Base-by-base conservation (phyloP, 2,797 vertebrate species). In the Enteromius thamalakanensis region DNA sequence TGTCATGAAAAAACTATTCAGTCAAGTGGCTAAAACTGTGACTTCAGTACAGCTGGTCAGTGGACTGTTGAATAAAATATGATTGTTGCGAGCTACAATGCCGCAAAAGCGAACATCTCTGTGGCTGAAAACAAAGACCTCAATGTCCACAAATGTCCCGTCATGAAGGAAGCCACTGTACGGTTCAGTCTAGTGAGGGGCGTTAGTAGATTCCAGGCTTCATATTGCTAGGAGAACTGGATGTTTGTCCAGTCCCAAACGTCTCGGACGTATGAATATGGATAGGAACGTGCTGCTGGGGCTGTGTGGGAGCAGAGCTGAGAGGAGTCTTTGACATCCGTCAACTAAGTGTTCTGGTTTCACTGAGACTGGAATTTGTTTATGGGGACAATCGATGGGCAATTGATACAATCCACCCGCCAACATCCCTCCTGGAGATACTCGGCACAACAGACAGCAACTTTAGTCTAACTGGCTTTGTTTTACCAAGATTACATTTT, bases 1-100 rank as follows among this genome's bases (percentile, higher is more conserved):
- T 87, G 89, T 91, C 92, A 92, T 90, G 89, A 85, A 87, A 85
- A 84, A 91, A 90, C 86, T 85, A 89, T 92, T 90, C 89, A 37
- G 76, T 82, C 68, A 40, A 72, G 84, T 47, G 88, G 79, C 86
- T 85, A 89, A 89, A 87, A 88, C 87, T 88, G 86, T 89, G 85
- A 89, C 89, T 88, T 67, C 49, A 82, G 75, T 81, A 19, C 79
- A 75, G 47, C 81, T 89, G 87, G 78, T 88, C 89, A 86, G 12
- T 29, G 74, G 81, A 79, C 91, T 87, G 90, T 90, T 93, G 93
- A 94, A 95, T 92, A 90, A 95, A 95, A 95, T 92, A 92, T 93
- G 90, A 94, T 87, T 90, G 87, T 90, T 86, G 87, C 47, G 37
- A 19, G 76, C 83, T 88, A 91, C 87, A 89, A 89, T 90, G 88